Conservation (phyloP, 2,797 vertebrate genomes). For the Allobates femoralis region DNA sequence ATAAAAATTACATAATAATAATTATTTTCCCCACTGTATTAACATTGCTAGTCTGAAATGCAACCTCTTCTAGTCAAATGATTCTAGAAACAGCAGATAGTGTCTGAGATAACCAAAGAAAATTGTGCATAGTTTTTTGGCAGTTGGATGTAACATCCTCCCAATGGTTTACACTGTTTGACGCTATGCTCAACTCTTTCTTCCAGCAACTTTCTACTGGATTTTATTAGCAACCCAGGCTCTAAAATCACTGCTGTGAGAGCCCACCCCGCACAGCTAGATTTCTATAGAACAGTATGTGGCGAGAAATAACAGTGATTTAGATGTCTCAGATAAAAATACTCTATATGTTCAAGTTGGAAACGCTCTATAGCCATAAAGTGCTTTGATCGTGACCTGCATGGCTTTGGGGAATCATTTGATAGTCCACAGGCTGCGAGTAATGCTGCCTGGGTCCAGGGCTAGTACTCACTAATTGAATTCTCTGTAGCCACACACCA, state of each 20-base stretch:
- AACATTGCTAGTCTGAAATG: too few species aligned
- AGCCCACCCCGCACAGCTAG: background rate
- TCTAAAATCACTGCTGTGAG: slow-evolving; percentile 1
- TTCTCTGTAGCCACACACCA: background rate
- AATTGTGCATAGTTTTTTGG: too few species aligned
- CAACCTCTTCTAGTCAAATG: too few species aligned
- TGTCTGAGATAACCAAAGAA: too few species aligned
- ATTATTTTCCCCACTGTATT: too few species aligned
- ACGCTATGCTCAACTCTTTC: background rate
- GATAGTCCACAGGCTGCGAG: background rate
- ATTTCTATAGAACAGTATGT: slow-evolving; percentile 12
- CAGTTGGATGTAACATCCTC: background rate
- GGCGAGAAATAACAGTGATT: slow-evolving; percentile 2
- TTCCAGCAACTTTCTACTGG: background rate
- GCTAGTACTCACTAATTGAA: background rate
- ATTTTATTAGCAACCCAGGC: background rate
- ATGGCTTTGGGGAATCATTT: background rate
- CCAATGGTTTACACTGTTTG: background rate
- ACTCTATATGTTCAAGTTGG: background rate
- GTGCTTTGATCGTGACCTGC: background rate
- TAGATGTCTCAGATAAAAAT: background rate
- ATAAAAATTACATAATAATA: too few species aligned
- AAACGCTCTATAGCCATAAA: background rate
- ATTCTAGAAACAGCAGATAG: too few species aligned
- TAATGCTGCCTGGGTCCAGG: background rate